Evolutionary conservation across 2,113 vertebrate species (phyloP).

Genomic region (Bolborhynchus lineola): DNA sequence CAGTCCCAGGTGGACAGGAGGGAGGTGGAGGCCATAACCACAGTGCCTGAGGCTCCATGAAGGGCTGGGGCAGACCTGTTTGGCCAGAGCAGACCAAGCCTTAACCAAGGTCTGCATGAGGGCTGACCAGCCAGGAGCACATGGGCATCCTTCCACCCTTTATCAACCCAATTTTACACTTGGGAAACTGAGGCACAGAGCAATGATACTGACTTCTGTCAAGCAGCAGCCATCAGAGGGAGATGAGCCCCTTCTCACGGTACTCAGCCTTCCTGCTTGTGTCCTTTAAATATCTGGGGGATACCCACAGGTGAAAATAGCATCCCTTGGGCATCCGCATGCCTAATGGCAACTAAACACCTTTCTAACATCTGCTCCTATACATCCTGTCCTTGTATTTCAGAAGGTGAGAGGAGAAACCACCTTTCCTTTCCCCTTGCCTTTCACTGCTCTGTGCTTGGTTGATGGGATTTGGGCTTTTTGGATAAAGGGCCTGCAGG

Average conservation of each 20-base stretch:
- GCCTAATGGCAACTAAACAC: not conserved
- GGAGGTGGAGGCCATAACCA: not conserved
- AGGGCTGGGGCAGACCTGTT: not conserved
- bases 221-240: not conserved
- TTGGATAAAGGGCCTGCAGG: not conserved
- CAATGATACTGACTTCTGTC: not conserved
- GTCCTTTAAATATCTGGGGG: not conserved
- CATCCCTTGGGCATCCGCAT: not conserved
- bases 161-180: not conserved
- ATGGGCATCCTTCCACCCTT: not conserved
- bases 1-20: not conserved
- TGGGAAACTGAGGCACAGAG: not conserved
- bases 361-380: not conserved
- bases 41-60: not conserved
- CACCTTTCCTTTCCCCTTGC: not conserved
- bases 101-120: not conserved
- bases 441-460: not conserved
- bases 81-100: not conserved
- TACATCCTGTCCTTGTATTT: not conserved
- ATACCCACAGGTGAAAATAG: not conserved
- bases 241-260: not conserved
- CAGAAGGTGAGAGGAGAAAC: not conserved
- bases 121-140: not conserved
- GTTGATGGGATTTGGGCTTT: not conserved
- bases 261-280: not conserved